Percentiles rank a stretch among this genome's conserved stretches.
phyloP scores from a whole-genome alignment of 2,888 invertebrate species.

The Fissipunctia ypsillon region DNA sequence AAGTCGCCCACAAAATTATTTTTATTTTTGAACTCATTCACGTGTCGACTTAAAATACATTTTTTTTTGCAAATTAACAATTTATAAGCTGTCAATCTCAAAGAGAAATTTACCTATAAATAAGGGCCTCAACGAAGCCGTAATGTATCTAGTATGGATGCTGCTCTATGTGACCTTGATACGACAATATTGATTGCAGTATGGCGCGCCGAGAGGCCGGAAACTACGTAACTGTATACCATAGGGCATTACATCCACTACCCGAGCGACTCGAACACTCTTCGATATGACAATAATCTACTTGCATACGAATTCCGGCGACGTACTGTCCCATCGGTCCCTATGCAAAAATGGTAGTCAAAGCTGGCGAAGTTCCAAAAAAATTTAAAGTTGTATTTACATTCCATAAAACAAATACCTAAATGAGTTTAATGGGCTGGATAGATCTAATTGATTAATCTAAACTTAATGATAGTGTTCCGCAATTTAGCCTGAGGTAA shows the following conservation, averaged over 20 bases:
- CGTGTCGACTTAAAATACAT: not conserved
- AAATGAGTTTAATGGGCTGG: conserved; percentile 5
- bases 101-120: not conserved
- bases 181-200: conserved; percentile 66
- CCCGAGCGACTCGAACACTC: conserved; percentile 32
- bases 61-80: not conserved
- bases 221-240: conserved; percentile 64
- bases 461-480: conserved; percentile 6
- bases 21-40: not conserved
- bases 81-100: not conserved
- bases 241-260: conserved; percentile 51
- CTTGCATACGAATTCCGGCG: conserved; percentile 34
- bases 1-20: not conserved
- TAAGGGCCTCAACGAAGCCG: not conserved
- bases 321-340: not conserved
- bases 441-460: conserved; percentile 2
- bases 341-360: not conserved
- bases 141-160: conserved; percentile 19
- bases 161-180: conserved; percentile 47
- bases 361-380: not conserved
- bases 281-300: conserved; percentile 35
- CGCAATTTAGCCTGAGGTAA: conserved; percentile 5
- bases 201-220: conserved; percentile 60
- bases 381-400: not conserved
- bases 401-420: not conserved